These are phyloP conservation scores for Halcyon chelicuti DNA, from an alignment of 2,797 vertebrate genomes.

Conservation along the genomic window DNA sequence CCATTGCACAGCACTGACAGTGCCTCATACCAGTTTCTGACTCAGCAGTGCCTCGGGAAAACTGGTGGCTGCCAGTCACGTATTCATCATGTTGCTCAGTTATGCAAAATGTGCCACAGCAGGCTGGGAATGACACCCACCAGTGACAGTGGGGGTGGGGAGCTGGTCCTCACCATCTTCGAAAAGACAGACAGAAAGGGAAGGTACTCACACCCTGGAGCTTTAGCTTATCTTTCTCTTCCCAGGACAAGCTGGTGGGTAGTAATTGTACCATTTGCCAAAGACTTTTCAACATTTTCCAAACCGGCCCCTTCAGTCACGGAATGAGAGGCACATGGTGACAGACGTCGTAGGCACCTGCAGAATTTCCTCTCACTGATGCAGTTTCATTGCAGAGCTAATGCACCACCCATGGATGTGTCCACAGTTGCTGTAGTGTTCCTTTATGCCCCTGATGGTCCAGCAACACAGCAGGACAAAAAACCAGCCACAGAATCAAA, in stretches of 20 bases:
- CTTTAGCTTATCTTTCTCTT: background rate
- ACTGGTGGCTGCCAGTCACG: background rate
- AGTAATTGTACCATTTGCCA: background rate
- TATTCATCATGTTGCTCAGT: background rate
- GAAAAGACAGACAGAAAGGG: background rate
- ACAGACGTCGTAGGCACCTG: background rate
- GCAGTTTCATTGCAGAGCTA: background rate
- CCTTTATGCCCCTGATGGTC: background rate
- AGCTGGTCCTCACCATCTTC: background rate
- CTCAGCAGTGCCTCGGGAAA: background rate
- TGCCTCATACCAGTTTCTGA: background rate
- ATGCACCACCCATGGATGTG: background rate
- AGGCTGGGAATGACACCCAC: background rate
- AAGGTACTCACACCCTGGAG: background rate
- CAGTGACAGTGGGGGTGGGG: accelerated
- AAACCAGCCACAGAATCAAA: background rate
- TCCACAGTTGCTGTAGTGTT: background rate
- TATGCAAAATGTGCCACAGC: background rate
- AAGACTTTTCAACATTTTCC: background rate
- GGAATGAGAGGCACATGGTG: background rate
- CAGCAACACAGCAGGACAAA: background rate
- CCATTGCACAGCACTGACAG: background rate
- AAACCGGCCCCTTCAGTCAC: background rate
- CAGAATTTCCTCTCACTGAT: background rate
- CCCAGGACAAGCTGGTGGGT: background rate